Percentiles rank a stretch among this genome's conserved stretches.
These are phyloP conservation scores for Melolontha melolontha DNA, from an alignment of 2,888 invertebrate genomes.

Conservation along the genomic window DNA sequence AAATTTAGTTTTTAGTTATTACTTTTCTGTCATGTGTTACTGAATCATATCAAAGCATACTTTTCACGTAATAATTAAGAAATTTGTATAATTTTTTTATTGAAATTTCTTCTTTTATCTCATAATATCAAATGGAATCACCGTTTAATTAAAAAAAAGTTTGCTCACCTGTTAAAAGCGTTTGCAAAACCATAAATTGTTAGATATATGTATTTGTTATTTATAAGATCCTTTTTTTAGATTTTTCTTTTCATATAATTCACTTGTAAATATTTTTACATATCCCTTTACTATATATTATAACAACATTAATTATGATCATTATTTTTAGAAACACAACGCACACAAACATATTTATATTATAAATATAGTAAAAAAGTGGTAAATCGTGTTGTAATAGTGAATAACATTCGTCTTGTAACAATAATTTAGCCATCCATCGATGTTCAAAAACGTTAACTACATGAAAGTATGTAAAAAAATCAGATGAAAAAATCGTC, in stretches of 20 bases:
- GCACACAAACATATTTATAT: constrained; percentile 28
- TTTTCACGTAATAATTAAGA: too few species aligned
- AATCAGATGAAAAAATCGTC: constrained; percentile 6
- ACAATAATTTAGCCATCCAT: constrained; percentile 44
- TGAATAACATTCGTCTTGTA: constrained; percentile 19
- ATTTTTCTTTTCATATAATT: background rate
- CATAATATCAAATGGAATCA: constrained; percentile 11
- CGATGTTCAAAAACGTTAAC: constrained; percentile 28
- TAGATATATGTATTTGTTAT: constrained; percentile 27
- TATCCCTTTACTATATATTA: constrained; percentile 44
- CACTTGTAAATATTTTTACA: constrained; percentile 51
- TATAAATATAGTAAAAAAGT: background rate
- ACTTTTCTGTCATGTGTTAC: too few species aligned
- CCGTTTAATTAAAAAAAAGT: constrained; percentile 18
- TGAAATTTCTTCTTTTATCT: background rate
- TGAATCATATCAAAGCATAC: too few species aligned
- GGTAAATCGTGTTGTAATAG: background rate
- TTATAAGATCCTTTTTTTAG: constrained; percentile 24
- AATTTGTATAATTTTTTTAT: too few species aligned
- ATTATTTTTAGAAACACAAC: constrained; percentile 38
- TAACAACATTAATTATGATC: background rate
- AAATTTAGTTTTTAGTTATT: too few species aligned
- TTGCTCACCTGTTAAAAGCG: constrained; percentile 32
- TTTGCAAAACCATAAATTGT: constrained; percentile 26
- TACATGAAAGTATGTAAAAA: too few species aligned